phyloP scores from a whole-genome alignment of 2,113 vertebrate species.

The Protobothrops mucrosquamatus region DNA sequence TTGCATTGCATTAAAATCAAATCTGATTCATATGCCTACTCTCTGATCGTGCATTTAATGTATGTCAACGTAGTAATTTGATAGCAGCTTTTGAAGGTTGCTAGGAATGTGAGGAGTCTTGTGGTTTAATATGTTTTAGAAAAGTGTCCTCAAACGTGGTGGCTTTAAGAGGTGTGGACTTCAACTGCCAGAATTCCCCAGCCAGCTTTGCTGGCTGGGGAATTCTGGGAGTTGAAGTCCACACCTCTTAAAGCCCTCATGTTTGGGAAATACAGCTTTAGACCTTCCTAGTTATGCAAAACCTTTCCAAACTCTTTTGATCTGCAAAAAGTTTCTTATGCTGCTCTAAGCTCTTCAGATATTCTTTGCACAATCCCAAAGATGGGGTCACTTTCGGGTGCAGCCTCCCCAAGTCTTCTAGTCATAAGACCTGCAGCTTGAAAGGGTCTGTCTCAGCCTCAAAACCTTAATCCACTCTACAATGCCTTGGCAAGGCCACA shows the following conservation, averaged over 20 bases:
- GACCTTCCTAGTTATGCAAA: background rate
- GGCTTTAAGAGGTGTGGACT: background rate
- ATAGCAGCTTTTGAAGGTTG: background rate
- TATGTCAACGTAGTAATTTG: background rate
- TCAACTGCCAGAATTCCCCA: background rate
- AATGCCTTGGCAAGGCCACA: too few relatives aligned
- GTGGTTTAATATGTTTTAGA: background rate
- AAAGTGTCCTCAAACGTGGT: background rate
- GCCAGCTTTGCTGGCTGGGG: too few relatives aligned
- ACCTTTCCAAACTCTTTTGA: background rate
- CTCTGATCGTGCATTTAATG: background rate
- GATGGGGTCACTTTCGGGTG: background rate
- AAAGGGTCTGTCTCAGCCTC: background rate
- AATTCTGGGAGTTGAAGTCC: background rate
- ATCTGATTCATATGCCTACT: background rate
- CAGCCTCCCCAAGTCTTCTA: too few relatives aligned
- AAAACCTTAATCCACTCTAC: background rate
- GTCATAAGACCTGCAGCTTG: background rate
- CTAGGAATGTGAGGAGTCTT: background rate
- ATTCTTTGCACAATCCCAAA: background rate
- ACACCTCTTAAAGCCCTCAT: background rate
- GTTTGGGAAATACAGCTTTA: background rate
- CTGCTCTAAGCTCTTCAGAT: background rate
- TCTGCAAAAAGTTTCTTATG: background rate
- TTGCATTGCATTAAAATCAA: background rate